Base-by-base conservation (phyloP, 2,797 vertebrate genomes). In the Gymnothorax javanicus region DNA sequence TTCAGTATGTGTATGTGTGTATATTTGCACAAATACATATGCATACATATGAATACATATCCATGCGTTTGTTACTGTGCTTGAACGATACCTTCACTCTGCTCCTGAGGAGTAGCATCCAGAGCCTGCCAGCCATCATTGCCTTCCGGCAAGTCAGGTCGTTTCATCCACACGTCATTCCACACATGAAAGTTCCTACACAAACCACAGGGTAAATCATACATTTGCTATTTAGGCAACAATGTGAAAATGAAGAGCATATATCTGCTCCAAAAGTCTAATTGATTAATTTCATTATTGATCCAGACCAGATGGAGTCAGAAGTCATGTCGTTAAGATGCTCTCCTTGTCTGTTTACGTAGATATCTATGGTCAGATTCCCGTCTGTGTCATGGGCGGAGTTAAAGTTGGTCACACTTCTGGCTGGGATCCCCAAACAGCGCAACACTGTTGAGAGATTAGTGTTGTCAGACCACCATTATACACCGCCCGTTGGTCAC, bases 161-260 rank as follows among this genome's bases (percentile, higher is more conserved):
- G 88, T 25, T 86, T 62, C 93, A 95, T 93, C 94, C 94, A 95
- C 84, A 93, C 92, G 58, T 95, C 94, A 0, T 91, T 89, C 87
- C 92, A 93, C 54, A 93, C 93, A 86, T 94, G 93, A 86, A 93
- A 95, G 84, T 94, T 88, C 92, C 94, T 95, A 81, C 83, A 88
- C 23, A 20, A 77, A 77, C 15, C 64, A 43, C 71, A 75, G 33
- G 33, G 71, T 43, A 25, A 75, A 17, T 75, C 25, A 33, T 27
- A 25, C 43, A 12, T 75, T 75, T 43, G 11, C 71, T 15, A 33
- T 75, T 4, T 75, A 75, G 25, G 43, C 71, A 75, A 43, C 3
- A 75, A 13, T 43, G 9, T 15, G 25, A 4, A 62, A 33, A 64
- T 17, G 13, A 59, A 83, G 58, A 52, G 12, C 84, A 67, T 85